A percentile compares a stretch with the other conserved stretches of the same genome.
Evolutionary conservation across 1,140 invertebrate species (phyloP).

Genomic region (Brachionus rotundiformis): DNA sequence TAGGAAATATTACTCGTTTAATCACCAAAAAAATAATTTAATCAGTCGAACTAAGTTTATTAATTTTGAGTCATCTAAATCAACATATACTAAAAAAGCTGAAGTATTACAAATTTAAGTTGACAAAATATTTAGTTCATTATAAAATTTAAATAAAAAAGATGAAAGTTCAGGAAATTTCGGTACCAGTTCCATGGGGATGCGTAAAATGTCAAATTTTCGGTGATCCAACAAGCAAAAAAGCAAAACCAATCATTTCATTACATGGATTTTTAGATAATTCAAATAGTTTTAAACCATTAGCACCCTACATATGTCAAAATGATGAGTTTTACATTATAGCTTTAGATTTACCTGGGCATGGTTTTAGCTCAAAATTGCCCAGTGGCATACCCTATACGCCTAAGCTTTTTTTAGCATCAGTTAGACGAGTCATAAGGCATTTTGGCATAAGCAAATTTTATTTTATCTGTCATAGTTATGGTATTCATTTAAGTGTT

Average conservation of each 20-base stretch:
- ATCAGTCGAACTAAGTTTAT: background rate
- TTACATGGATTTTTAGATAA: slow-evolving; percentile 49
- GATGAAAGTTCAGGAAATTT: slow-evolving; percentile 25
- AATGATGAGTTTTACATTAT: slow-evolving; percentile 27
- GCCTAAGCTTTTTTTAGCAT: slow-evolving; percentile 35
- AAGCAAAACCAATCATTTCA: background rate
- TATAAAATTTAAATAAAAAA: background rate
- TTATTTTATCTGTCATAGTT: slow-evolving; percentile 46
- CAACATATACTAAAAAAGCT: background rate
- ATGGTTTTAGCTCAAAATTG: slow-evolving; percentile 50
- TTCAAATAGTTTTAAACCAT: slow-evolving; percentile 48
- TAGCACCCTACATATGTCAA: slow-evolving; percentile 34
- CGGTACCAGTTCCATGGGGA: slow-evolving; percentile 45
- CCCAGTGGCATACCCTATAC: slow-evolving; percentile 35
- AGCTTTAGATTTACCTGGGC: slow-evolving; percentile 40
- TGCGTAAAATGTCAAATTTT: slow-evolving; percentile 43
- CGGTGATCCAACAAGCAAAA: slow-evolving; percentile 29
- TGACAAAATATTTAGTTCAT: background rate
- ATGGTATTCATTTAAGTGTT: slow-evolving; percentile 45
- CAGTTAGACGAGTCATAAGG: slow-evolving; percentile 27
- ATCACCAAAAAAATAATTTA: background rate
- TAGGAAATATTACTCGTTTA: background rate
- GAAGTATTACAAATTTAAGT: slow-evolving; percentile 8
- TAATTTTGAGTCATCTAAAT: background rate
- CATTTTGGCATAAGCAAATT: slow-evolving; percentile 24